A percentile compares a stretch with the other conserved stretches of the same genome.
phyloP scores from a whole-genome alignment of 2,888 invertebrate species.

The Lumbricus terrestris region DNA sequence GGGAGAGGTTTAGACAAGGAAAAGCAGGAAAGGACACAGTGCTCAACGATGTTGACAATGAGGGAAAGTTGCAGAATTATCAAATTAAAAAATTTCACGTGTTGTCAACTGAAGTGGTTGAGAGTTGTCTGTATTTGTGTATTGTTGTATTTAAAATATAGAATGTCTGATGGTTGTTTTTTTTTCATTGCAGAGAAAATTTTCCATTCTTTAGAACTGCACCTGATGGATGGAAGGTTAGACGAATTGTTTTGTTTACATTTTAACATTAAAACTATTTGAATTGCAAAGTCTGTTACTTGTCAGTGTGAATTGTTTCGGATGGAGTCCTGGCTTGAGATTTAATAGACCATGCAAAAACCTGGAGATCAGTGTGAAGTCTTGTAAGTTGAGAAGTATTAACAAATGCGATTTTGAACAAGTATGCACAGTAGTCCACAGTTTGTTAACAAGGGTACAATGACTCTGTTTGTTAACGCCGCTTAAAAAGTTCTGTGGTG shows the following conservation, averaged over 20 bases:
- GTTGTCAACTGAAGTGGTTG: neutral
- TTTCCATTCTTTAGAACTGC: slow-evolving; percentile 98
- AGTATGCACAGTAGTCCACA: too few relatives aligned
- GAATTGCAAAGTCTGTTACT: neutral
- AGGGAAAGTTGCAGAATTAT: neutral
- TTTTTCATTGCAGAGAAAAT: slow-evolving; percentile 72
- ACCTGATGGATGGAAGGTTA: slow-evolving; percentile 89
- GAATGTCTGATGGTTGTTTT: neutral
- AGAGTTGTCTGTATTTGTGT: neutral
- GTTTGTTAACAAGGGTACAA: neutral
- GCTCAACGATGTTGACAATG: neutral
- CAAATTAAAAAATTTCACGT: neutral
- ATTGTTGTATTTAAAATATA: neutral
- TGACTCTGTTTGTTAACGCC: neutral
- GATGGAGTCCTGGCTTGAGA: neutral
- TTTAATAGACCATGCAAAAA: too few relatives aligned
- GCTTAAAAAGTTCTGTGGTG: neutral
- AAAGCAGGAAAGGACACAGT: neutral
- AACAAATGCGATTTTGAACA: too few relatives aligned
- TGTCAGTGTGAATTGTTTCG: too few relatives aligned
- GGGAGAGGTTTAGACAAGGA: too few relatives aligned
- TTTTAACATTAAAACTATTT: neutral
- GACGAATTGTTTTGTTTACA: slow-evolving; percentile 22
- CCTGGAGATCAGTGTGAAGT: too few relatives aligned
- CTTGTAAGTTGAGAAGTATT: too few relatives aligned